These are phyloP conservation scores for Lissonota sp. DNA, from an alignment of 2,888 invertebrate genomes.

Conservation along the genomic window DNA sequence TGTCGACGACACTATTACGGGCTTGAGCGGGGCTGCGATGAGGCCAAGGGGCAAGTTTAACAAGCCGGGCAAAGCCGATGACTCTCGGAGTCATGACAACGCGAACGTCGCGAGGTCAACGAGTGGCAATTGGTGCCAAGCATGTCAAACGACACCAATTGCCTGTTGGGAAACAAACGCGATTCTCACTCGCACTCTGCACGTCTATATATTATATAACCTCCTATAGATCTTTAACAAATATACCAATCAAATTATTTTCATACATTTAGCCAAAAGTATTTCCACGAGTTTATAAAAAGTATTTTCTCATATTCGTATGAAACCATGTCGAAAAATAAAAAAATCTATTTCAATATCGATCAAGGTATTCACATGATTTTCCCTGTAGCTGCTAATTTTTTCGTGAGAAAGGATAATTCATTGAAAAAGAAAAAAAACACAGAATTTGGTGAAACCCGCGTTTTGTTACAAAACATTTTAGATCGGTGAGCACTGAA, in stretches of 20 bases:
- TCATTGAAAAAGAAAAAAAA: too few relatives aligned
- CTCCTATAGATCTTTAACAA: not conserved
- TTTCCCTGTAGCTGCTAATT: not conserved
- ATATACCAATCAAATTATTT: too few relatives aligned
- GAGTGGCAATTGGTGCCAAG: slow-evolving; percentile 82
- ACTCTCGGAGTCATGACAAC: slow-evolving; percentile 83
- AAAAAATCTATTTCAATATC: too few relatives aligned
- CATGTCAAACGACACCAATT: slow-evolving; percentile 82
- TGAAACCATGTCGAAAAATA: too few relatives aligned
- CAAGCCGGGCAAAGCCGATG: slow-evolving; percentile 80
- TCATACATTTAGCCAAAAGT: too few relatives aligned
- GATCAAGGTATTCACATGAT: too few relatives aligned
- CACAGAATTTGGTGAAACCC: too few relatives aligned
- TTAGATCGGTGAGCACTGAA: too few relatives aligned
- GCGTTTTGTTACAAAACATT: too few relatives aligned
- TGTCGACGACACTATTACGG: slow-evolving; percentile 70
- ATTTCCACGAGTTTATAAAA: too few relatives aligned
- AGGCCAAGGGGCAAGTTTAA: slow-evolving; percentile 81
- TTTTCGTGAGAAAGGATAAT: too few relatives aligned
- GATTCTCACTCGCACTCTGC: slow-evolving; percentile 58
- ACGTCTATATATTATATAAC: slow-evolving; percentile 14
- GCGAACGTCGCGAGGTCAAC: slow-evolving; percentile 79
- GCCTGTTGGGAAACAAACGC: slow-evolving; percentile 82
- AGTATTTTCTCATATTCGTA: too few relatives aligned
- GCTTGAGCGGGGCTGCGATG: slow-evolving; percentile 69